Evolutionary conservation across 2,888 invertebrate genomes (phyloP).

Genomic region (Girardia tigrina): DNA sequence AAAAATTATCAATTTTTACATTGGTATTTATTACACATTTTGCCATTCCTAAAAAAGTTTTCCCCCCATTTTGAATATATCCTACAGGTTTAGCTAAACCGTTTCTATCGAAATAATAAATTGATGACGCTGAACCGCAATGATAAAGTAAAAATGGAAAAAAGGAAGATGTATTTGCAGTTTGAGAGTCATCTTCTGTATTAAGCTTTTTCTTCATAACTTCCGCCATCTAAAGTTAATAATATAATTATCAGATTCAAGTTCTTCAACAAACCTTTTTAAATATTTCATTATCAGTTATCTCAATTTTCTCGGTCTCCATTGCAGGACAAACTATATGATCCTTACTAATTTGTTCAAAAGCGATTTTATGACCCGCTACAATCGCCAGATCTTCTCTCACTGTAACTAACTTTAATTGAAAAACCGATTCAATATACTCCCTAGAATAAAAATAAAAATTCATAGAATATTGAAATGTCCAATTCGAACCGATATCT

Average conservation of each 20-base stretch:
- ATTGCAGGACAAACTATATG: no score
- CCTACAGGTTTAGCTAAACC: neutral
- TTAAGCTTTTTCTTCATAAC: no score
- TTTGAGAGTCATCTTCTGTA: no score
- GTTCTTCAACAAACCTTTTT: no score
- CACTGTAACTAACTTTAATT: neutral
- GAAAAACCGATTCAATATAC: neutral
- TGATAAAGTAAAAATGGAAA: neutral
- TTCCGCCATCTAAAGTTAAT: no score
- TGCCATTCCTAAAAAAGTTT: conserved; percentile 16
- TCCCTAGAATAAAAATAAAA: no score
- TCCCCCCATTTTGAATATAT: neutral
- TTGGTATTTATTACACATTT: neutral
- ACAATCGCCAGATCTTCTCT: neutral
- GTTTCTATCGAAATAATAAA: neutral
- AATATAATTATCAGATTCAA: no score
- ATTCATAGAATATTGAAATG: no score
- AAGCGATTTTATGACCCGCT: neutral
- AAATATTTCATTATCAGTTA: no score
- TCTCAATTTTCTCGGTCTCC: no score
- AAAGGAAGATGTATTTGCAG: neutral
- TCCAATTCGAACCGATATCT: no score
- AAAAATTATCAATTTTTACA: conserved; percentile 13
- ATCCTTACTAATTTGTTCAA: no score
- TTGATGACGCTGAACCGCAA: neutral